phyloP scores from a whole-genome alignment of 2,888 invertebrate genomes.

The Tachina fera region DNA sequence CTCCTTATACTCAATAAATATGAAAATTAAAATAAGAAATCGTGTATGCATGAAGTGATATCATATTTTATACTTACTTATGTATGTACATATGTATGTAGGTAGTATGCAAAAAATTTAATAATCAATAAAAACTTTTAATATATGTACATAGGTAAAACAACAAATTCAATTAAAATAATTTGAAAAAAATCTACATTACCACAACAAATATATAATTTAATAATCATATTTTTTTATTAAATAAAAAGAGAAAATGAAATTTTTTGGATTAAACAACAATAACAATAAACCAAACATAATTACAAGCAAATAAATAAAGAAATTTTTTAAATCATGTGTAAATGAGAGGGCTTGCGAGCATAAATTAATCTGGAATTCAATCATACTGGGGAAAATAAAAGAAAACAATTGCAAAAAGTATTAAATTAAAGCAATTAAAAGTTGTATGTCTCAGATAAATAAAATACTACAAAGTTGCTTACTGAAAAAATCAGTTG shows the following conservation, averaged over 20 bases:
- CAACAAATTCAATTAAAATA: conserved; percentile 10
- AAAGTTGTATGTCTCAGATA: conserved; percentile 45
- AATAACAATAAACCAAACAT: conserved; percentile 11
- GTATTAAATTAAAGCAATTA: conserved; percentile 7
- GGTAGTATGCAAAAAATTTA: background rate
- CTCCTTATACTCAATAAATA: conserved; percentile 5
- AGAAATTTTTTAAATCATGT: conserved; percentile 40
- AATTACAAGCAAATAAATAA: conserved; percentile 33
- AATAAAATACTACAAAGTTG: conserved; percentile 17
- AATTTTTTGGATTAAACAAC: conserved; percentile 32
- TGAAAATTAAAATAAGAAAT: background rate
- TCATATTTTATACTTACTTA: background rate
- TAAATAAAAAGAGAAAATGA: conserved; percentile 49
- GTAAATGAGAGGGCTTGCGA: background rate
- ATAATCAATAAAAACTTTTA: too few species aligned
- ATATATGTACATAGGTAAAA: background rate
- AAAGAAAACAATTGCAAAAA: background rate
- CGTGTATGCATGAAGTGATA: conserved; percentile 16
- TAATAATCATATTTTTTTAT: background rate
- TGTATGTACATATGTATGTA: too few species aligned
- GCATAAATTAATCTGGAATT: conserved; percentile 3
- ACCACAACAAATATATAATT: conserved; percentile 1
- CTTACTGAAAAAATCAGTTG: conserved; percentile 29
- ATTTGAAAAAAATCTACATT: conserved; percentile 10
- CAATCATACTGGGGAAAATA: background rate